Evolutionary conservation across 2,113 vertebrate genomes (phyloP).

Genomic region (Serilophus lunatus): DNA sequence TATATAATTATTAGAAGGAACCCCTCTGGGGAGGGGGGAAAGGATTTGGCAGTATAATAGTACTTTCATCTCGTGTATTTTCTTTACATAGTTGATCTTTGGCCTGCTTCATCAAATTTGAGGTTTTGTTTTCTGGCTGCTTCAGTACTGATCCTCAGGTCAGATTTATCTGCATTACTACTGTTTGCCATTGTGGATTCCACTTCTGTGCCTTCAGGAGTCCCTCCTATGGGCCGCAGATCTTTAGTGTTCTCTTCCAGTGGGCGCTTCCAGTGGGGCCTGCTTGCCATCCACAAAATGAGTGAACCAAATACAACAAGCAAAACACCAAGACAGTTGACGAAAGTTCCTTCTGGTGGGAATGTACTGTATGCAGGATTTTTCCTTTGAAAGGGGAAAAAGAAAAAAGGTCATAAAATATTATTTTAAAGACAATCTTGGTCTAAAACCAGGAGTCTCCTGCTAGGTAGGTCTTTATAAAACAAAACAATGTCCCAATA

Average conservation of each 20-base stretch:
- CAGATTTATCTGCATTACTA: constrained; percentile 32
- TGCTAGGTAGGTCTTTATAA: neutral
- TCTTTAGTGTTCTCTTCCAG: constrained; percentile 62
- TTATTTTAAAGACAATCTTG: neutral
- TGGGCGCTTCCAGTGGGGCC: constrained; percentile 88
- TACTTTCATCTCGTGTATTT: neutral
- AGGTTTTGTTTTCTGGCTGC: constrained; percentile 76
- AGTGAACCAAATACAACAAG: constrained; percentile 82
- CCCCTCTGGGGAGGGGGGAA: neutral
- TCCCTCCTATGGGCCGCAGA: constrained; percentile 36
- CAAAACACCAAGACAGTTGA: constrained; percentile 87
- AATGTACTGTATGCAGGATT: constrained; percentile 72
- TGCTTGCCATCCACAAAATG: constrained; percentile 89
- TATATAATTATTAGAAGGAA: neutral
- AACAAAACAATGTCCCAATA: neutral
- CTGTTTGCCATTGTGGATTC: constrained; percentile 57
- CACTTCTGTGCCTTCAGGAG: constrained; percentile 50
- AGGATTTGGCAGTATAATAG: neutral
- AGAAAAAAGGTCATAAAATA: neutral
- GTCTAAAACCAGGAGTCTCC: neutral
- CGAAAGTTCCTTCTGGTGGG: constrained; percentile 86
- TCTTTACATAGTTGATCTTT: constrained; percentile 76
- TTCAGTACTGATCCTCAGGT: constrained; percentile 72
- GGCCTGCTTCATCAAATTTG: constrained; percentile 76
- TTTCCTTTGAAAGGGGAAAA: neutral